Percentiles rank a stretch among this genome's conserved stretches.
These are phyloP conservation scores for Lepilemur septentrionalis DNA, from an alignment of 2,797 vertebrate genomes.

Conservation along the genomic window DNA sequence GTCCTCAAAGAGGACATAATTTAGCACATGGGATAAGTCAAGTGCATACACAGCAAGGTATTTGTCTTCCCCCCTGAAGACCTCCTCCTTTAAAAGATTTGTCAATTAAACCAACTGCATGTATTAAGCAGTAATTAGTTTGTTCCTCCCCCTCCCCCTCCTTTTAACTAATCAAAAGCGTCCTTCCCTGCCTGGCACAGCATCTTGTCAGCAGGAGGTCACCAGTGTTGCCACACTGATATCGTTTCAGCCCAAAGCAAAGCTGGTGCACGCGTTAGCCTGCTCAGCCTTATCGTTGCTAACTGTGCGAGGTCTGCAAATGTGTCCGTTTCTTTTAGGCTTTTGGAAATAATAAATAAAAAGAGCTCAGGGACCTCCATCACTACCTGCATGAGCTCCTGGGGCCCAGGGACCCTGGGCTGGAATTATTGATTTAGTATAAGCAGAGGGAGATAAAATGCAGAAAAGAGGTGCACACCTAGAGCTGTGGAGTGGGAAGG, in stretches of 20 bases:
- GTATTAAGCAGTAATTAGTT: slow-evolving; percentile 9
- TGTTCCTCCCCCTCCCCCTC: background rate
- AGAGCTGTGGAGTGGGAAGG: background rate
- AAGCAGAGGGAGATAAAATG: background rate
- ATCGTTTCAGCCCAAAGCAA: background rate
- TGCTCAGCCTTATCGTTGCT: background rate
- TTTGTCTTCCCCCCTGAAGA: background rate
- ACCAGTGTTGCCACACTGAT: background rate
- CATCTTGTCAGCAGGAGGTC: background rate
- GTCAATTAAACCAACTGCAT: slow-evolving; percentile 5
- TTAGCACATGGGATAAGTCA: background rate
- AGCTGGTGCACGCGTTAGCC: background rate
- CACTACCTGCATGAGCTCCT: background rate
- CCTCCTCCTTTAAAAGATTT: slow-evolving; percentile 17
- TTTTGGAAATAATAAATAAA: background rate
- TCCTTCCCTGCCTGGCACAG: background rate
- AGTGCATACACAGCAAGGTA: background rate
- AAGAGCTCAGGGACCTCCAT: background rate
- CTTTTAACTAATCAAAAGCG: background rate
- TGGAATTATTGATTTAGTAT: background rate
- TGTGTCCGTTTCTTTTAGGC: background rate
- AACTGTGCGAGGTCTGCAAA: background rate
- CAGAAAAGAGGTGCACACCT: background rate
- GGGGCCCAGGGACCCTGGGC: background rate
- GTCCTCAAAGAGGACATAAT: background rate